These are phyloP conservation scores for Onychostruthus taczanowskii DNA, from an alignment of 2,113 vertebrate species.

Conservation along the genomic window DNA sequence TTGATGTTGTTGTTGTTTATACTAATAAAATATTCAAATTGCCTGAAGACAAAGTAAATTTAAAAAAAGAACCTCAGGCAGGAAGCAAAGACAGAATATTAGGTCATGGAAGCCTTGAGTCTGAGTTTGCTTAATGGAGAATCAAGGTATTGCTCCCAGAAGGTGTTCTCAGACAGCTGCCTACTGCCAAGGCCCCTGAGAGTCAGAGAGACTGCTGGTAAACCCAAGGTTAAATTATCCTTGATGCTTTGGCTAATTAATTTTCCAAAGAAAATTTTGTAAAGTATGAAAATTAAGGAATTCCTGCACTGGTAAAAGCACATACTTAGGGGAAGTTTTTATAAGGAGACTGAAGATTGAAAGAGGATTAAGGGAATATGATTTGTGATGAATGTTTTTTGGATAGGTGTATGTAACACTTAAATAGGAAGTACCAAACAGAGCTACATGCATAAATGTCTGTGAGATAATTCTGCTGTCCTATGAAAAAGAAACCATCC, in stretches of 20 bases:
- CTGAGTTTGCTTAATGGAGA: not conserved
- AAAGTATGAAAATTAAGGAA: not conserved
- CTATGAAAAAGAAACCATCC: not conserved
- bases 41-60: not conserved
- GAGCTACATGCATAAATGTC: not conserved
- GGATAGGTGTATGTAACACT: not conserved
- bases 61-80: not conserved
- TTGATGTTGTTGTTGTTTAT: not conserved
- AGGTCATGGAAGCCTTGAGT: not conserved
- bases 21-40: conserved; percentile 28
- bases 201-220: not conserved
- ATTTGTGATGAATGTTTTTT: not conserved
- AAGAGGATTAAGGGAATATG: not conserved
- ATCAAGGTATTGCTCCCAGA: not conserved
- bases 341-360: not conserved
- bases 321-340: not conserved
- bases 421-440: not conserved
- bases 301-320: not conserved
- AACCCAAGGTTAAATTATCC: not conserved
- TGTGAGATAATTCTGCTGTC: not conserved
- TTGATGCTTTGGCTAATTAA: not conserved
- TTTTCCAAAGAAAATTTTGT: not conserved
- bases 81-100: not conserved
- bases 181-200: not conserved
- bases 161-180: not conserved